Conservation (phyloP, 1,140 invertebrate genomes). For the Bicyclus anynana region DNA sequence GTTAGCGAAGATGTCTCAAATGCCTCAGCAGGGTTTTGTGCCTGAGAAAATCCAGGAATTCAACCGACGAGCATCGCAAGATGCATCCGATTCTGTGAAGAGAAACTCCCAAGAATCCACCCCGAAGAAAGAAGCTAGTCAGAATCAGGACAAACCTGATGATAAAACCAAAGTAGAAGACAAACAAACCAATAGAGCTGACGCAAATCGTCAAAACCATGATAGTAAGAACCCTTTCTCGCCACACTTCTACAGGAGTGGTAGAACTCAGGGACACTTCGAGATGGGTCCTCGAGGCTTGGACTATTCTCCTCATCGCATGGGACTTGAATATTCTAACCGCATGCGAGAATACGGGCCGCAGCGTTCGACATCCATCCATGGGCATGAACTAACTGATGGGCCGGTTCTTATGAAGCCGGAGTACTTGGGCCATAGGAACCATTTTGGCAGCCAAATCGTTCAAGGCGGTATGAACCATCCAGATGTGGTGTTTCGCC, state of each 20-base stretch:
- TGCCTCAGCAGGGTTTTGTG: constrained; percentile 66
- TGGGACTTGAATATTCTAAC: constrained; percentile 63
- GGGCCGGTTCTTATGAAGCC: constrained; percentile 56
- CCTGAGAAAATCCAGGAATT: constrained; percentile 72
- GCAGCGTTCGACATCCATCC: constrained; percentile 70
- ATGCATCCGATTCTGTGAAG: constrained; percentile 44
- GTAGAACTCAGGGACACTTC: constrained; percentile 63
- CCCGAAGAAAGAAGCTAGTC: constrained; percentile 49
- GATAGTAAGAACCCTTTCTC: constrained; percentile 66
- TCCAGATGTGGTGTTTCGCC: constrained; percentile 71
- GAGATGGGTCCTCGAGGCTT: constrained; percentile 72
- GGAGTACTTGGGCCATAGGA: constrained; percentile 57
- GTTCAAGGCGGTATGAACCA: constrained; percentile 59
- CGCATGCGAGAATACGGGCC: constrained; percentile 59
- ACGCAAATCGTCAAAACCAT: constrained; percentile 37
- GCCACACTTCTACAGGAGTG: constrained; percentile 53
- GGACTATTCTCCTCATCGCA: constrained; percentile 71
- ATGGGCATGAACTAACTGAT: constrained; percentile 70
- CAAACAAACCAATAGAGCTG: constrained; percentile 4
- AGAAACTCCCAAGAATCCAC: constrained; percentile 34
- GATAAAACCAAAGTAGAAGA: not conserved
- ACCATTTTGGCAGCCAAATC: constrained; percentile 62
- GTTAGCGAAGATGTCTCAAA: constrained; percentile 59
- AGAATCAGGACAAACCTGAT: constrained; percentile 43
- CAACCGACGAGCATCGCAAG: constrained; percentile 59